Evolutionary conservation across 2,113 vertebrate genomes (phyloP), one percentile per base, ranked within the genome.

Genomic region (Pelvicachromis taeniatus): DNA sequence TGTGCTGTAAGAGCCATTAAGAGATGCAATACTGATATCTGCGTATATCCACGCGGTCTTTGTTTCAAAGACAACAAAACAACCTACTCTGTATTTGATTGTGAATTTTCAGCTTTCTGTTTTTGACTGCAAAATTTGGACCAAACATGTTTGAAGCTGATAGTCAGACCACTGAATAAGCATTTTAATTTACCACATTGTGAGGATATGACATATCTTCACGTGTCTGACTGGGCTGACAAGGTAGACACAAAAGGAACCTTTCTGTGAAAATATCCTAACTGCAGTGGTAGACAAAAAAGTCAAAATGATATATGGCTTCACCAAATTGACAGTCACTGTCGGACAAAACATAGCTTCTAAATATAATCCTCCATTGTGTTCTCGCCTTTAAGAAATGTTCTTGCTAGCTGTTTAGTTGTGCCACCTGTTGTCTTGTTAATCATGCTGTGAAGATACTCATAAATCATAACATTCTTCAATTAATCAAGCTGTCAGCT

Each of bases 401-500:
- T 97, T 97, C 96, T 95, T 96, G 97, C 96, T 97, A 92, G 94
- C 95, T 95, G 95, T 95, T 96, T 97, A 96, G 96, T 96, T 97
- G 96, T 94, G 95, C 98, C 98, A 99, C 98, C 98, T 99, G 99
- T 99, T 99, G 98, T 97, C 97, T 97, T 96, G 96, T 98, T 99
- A 98, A 98, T 99, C 98, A 97, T 96, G 96, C 96, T 95, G 96
- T 97, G 97, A 95, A 98, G 97, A 97, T 98, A 98, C 97, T 99
- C 98, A 99, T 99, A 99, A 99, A 99, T 99, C 98, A 99, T 99
- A 99, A 99, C 97, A 96, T 96, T 89, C 96, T 96, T 97, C 99
- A 99, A 99, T 99, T 98, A 99, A 99, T 99, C 98, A 99, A 98
- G 97, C 97, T 99, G 99, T 99, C 99, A 98, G 96, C 94, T 89